Percentiles rank a stretch among this genome's conserved stretches.
phyloP scores from a whole-genome alignment of 2,888 invertebrate species.

The Clitarchus hookeri region DNA sequence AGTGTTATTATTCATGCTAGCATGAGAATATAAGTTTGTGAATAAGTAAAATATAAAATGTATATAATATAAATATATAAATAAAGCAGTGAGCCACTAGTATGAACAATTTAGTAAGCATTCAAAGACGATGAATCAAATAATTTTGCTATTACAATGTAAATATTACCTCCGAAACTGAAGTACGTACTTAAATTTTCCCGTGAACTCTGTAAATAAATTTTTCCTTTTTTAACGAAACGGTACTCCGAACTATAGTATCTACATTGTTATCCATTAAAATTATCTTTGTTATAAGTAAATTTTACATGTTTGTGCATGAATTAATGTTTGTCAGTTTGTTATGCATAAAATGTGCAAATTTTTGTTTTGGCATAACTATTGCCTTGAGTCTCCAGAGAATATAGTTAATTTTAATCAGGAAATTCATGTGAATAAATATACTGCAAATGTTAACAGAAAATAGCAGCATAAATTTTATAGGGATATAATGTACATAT shows the following conservation, averaged over 20 bases:
- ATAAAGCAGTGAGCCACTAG: constrained; percentile 24
- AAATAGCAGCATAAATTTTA: background rate
- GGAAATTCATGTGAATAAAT: background rate
- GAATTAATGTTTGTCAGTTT: constrained; percentile 38
- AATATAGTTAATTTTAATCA: constrained; percentile 10
- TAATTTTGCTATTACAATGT: constrained; percentile 38
- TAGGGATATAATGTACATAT: background rate
- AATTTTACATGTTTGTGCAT: constrained; percentile 40
- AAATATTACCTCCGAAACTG: constrained; percentile 40
- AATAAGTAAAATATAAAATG: constrained; percentile 34
- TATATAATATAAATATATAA: constrained; percentile 41
- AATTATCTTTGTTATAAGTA: constrained; percentile 39
- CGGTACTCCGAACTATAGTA: constrained; percentile 15
- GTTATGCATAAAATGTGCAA: constrained; percentile 41
- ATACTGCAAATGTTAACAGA: background rate
- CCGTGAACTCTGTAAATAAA: constrained; percentile 41
- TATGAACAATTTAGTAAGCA: background rate
- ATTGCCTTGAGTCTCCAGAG: constrained; percentile 36
- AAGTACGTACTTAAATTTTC: constrained; percentile 36
- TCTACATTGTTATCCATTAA: constrained; percentile 39
- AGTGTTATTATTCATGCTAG: background rate
- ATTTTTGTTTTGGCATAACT: constrained; percentile 36
- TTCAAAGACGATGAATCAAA: background rate
- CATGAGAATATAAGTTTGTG: background rate
- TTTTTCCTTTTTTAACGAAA: constrained; percentile 34